Evolutionary conservation across 2,113 vertebrate genomes (phyloP), one percentile per base, ranked within the genome.

Genomic region (Eudyptes chrysolophus): DNA sequence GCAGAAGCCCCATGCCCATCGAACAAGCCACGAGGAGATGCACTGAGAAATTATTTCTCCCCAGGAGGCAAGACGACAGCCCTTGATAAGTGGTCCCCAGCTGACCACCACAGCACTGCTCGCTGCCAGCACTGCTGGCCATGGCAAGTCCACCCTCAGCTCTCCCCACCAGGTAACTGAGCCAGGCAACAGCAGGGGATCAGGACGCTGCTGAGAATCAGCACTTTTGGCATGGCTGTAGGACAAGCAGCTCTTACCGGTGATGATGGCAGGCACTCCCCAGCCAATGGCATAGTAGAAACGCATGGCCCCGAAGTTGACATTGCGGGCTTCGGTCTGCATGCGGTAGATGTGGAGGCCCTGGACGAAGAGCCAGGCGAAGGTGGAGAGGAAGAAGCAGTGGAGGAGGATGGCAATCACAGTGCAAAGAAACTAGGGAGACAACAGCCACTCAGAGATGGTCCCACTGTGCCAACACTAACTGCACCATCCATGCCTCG

Each of bases 281-380:
- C 99, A 99, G 96, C 99, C 99, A 10, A 99, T 99, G 96, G 99
- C 99, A 0, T 99, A 99, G 97, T 99, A 99, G 98, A 99, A 99
- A 87, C 99, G 99, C 99, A 99, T 99, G 94, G 99, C 99, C 6
- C 99, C 99, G 0, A 99, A 99, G 98, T 99, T 99, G 96, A 99
- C 97, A 8, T 99, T 99, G 77, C 99, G 98, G 8, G 98, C 99
- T 97, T 99, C 99, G 0, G 99, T 99, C 97, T 99, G 99, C 99
- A 99, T 99, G 79, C 99, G 99, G 98, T 99, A 99, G 97, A 99
- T 99, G 92, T 99, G 99, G 76, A 99, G 99, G 42, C 99, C 99
- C 94, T 99, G 99, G 93, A 99, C 99, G 0, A 99, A 99, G 95
- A 99, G 99, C 99, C 99, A 99, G 36, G 99, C 99, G 9, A 99